These are phyloP conservation scores for Litocranius walleri DNA, from an alignment of 2,113 vertebrate species.

Conservation along the genomic window DNA sequence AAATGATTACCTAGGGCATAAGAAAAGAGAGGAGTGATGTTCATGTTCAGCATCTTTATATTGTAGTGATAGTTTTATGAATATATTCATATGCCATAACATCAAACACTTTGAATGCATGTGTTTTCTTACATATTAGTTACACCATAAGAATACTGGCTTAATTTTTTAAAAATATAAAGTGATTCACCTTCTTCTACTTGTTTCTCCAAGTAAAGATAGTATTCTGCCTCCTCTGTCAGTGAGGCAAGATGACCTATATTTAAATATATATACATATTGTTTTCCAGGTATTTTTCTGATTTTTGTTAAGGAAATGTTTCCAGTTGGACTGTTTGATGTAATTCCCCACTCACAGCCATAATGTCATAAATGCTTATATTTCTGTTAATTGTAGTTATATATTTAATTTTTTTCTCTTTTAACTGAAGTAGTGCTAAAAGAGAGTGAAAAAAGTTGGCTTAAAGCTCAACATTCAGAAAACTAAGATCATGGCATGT, in stretches of 20 bases:
- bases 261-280: background rate
- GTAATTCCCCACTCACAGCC: background rate
- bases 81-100: accelerated
- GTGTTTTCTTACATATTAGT: background rate
- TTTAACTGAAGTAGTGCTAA: background rate
- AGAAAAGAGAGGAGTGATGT: background rate
- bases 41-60: background rate
- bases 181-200: background rate
- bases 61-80: background rate
- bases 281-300: background rate
- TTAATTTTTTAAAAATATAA: accelerated
- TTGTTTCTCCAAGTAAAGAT: background rate
- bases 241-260: background rate
- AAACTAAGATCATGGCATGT: too few relatives aligned
- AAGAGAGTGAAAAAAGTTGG: too few relatives aligned
- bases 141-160: background rate
- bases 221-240: background rate
- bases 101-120: background rate
- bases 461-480: too few relatives aligned
- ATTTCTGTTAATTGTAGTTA: background rate
- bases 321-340: background rate
- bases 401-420: background rate
- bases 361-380: background rate
- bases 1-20: background rate
- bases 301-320: background rate